These are phyloP conservation scores for Peucedramus taeniatus DNA, from an alignment of 2,113 vertebrate species.

Conservation along the genomic window DNA sequence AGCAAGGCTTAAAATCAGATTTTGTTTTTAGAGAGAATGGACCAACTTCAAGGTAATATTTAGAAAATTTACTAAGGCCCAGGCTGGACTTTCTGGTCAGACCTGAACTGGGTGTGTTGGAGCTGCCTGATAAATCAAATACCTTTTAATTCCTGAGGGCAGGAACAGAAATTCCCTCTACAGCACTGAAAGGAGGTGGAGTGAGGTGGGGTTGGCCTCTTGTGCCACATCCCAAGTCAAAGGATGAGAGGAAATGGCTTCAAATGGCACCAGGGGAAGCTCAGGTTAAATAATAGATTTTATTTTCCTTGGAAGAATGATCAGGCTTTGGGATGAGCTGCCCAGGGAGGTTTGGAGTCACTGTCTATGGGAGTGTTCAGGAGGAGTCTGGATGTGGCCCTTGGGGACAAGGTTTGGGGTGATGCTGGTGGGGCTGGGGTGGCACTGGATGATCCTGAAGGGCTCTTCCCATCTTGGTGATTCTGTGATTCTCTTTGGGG, in stretches of 20 bases:
- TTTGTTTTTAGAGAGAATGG: neutral
- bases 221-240: neutral
- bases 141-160: neutral
- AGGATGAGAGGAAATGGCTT: neutral
- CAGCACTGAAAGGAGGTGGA: neutral
- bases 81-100: neutral
- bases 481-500: neutral
- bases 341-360: neutral
- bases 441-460: fast-evolving
- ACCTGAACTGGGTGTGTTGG: neutral
- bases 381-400: neutral
- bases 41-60: neutral
- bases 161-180: neutral
- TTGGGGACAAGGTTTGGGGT: neutral
- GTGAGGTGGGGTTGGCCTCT: neutral
- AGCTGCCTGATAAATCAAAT: neutral
- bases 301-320: neutral
- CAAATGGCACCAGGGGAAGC: fast-evolving
- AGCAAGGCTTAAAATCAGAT: neutral
- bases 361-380: neutral
- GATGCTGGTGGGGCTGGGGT: neutral
- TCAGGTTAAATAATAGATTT: no score
- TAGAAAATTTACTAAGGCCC: neutral
- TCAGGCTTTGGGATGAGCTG: neutral
- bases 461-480: fast-evolving